Evolutionary conservation across 2,113 vertebrate species (phyloP), one percentile per base, ranked within the genome.

Genomic region (Eulemur rufifrons): DNA sequence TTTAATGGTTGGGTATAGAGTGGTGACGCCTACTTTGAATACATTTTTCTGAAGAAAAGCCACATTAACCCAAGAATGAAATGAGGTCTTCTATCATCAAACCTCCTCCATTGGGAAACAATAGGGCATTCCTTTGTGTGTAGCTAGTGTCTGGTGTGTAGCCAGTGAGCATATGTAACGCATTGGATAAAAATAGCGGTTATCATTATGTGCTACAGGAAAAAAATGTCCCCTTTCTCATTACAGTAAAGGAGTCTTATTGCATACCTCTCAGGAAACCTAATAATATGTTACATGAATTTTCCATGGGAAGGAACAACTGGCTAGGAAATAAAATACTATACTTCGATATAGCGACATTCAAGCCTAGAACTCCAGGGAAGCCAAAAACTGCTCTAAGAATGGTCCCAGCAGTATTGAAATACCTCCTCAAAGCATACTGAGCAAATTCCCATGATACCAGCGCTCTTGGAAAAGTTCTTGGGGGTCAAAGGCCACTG

Each of bases 231-330:
- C 73, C 96, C 64, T 95, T 96, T 91, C 95, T 91, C 86, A 94
- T 89, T 95, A 93, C 83, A 95, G 94, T 54, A 45, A 87, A 68
- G 95, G 96, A 89, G 81, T 96, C 96, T 96, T 34, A 90, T 63
- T 84, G 96, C 97, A 96, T 97, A 87, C 94, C 93, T 96, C 95
- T 84, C 29, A 64, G 86, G 98, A 98, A 97, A 98, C 69, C 91
- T 78, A 89, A 98, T 96, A 93, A 97, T 13, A 71, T 91, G 94
- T 89, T 81, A 84, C 47, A 68, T 92, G 94, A 96, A 95, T 96
- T 98, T 98, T 98, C 98, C 98, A 98, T 86, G 95, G 95, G 91
- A 96, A 95, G 95, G 91, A 96, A 91, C 96, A 98, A 96, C 95
- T 97, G 97, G 83, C 56, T 82, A 94, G 95, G 98, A 97, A 97